Conservation (phyloP, 2,113 vertebrate genomes). For the Thamnophis sirtalis region DNA sequence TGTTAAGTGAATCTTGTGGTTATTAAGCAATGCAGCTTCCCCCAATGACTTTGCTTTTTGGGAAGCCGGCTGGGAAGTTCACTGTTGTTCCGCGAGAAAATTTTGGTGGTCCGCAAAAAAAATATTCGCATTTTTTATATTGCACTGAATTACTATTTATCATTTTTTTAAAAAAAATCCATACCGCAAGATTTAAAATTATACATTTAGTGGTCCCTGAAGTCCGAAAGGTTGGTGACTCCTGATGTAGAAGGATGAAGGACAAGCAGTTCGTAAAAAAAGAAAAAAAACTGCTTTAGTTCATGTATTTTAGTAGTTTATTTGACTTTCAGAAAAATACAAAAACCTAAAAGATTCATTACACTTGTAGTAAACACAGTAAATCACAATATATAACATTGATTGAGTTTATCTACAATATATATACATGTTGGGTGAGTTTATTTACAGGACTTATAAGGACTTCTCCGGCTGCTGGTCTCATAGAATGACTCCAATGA, state of each 20-base stretch:
- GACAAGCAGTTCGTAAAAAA: neutral
- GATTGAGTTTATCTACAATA: neutral
- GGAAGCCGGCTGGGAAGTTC: too few species aligned
- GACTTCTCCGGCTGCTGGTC: neutral
- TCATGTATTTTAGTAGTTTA: neutral
- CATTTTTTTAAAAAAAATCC: too few species aligned
- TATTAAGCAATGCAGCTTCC: too few species aligned
- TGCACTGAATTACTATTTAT: too few species aligned
- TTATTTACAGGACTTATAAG: neutral
- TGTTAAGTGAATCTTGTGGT: too few species aligned
- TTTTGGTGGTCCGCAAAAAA: too few species aligned
- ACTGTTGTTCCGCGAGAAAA: too few species aligned
- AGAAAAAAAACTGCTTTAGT: neutral
- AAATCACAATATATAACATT: neutral
- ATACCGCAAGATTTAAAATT: too few species aligned
- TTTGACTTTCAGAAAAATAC: neutral
- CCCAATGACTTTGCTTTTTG: too few species aligned
- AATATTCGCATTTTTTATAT: too few species aligned
- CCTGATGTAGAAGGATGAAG: neutral
- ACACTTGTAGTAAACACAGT: neutral
- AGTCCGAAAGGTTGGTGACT: too few species aligned
- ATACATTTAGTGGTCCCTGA: too few species aligned
- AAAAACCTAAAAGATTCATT: neutral
- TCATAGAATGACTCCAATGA: neutral
- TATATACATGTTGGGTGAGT: neutral